A percentile compares a stretch with the other conserved stretches of the same genome.
These are phyloP conservation scores for Drosophila yooni DNA, from an alignment of 2,888 invertebrate genomes.

Conservation along the genomic window DNA sequence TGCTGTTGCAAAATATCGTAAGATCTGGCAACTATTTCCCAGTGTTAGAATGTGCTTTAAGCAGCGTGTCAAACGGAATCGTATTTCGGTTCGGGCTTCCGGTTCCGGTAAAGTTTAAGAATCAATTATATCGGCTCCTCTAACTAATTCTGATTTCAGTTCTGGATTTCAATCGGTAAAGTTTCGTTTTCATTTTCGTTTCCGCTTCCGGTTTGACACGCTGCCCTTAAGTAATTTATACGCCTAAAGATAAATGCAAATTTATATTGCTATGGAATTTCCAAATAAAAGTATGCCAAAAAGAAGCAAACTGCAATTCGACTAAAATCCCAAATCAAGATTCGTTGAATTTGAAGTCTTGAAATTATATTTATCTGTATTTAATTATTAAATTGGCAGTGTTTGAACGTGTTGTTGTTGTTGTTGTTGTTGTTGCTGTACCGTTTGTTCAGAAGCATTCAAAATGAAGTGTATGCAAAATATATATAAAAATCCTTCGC, in stretches of 20 bases:
- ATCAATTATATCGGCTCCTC: neutral
- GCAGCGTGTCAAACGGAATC: slow-evolving; percentile 2
- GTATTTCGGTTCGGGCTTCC: neutral
- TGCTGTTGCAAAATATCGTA: slow-evolving; percentile 44
- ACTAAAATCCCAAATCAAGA: slow-evolving; percentile 11
- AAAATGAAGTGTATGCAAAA: slow-evolving; percentile 37
- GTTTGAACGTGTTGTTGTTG: slow-evolving; percentile 22
- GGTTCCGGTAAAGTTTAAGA: neutral
- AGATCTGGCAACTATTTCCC: slow-evolving; percentile 23
- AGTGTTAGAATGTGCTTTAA: slow-evolving; percentile 17
- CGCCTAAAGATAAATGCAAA: slow-evolving; percentile 60
- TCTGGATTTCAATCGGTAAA: neutral
- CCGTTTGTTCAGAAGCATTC: slow-evolving; percentile 34
- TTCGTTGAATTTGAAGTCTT: slow-evolving; percentile 50
- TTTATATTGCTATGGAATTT: slow-evolving; percentile 38
- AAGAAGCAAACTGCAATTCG: slow-evolving; percentile 22
- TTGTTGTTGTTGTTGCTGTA: slow-evolving; percentile 45
- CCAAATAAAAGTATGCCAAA: slow-evolving; percentile 21
- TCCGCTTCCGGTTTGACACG: neutral
- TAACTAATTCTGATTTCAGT: neutral
- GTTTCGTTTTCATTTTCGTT: neutral
- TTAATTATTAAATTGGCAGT: slow-evolving; percentile 47
- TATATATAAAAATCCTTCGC: slow-evolving; percentile 18
- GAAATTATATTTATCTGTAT: slow-evolving; percentile 22
- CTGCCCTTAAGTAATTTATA: neutral